phyloP scores from a whole-genome alignment of 37 sponge, comb jelly and placozoan species.

The Lycopodina hypogea region DNA sequence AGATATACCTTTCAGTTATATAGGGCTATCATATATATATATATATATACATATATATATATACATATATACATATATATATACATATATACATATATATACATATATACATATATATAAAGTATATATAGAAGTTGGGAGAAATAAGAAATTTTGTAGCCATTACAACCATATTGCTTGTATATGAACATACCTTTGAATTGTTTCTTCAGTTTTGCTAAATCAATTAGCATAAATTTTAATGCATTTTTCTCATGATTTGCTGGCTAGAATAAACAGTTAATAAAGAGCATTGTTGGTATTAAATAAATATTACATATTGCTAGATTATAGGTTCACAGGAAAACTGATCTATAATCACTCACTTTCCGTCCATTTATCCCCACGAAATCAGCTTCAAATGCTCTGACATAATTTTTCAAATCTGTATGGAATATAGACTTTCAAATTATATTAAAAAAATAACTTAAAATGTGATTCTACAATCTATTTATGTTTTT shows the following conservation, averaged over 20 bases:
- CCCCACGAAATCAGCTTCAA: slow-evolving; percentile 29
- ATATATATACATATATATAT: too few species aligned
- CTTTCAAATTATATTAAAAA: too few species aligned
- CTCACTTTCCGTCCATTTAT: slow-evolving; percentile 27
- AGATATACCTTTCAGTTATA: too few species aligned
- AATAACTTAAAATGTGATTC: too few species aligned
- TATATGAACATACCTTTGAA: slow-evolving; percentile 6
- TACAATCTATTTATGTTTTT: too few species aligned
- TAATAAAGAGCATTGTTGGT: too few species aligned
- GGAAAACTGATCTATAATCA: neutral
- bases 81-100: too few species aligned
- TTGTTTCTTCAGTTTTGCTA: slow-evolving; percentile 12
- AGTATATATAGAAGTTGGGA: neutral
- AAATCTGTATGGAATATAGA: slow-evolving; percentile 12
- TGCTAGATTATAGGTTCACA: too few species aligned
- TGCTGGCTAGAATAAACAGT: slow-evolving; percentile 17
- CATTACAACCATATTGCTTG: neutral
- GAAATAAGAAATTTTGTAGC: neutral
- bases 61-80: too few species aligned
- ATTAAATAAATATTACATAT: too few species aligned
- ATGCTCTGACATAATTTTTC: slow-evolving; percentile 17
- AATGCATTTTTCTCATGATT: slow-evolving; percentile 31
- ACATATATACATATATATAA: too few species aligned
- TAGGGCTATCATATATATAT: too few species aligned
- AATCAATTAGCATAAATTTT: neutral